phyloP scores from a whole-genome alignment of 2,113 vertebrate genomes.

The Vireo altiloquus region DNA sequence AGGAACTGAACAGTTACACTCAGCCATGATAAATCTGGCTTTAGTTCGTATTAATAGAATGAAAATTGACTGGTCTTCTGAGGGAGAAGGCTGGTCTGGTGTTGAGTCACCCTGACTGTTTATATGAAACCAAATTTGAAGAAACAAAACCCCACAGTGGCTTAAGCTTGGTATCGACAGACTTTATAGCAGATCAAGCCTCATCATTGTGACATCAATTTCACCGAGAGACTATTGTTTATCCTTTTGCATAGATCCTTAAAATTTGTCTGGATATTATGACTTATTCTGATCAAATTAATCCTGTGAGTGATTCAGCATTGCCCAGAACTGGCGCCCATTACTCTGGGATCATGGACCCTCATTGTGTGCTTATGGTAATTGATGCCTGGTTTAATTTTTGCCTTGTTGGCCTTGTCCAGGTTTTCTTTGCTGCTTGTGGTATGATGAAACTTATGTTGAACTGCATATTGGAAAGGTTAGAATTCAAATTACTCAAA shows the following conservation, averaged over 20 bases:
- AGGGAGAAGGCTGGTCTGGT: neutral
- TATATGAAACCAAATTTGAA: neutral
- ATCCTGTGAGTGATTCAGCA: neutral
- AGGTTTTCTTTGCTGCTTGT: neutral
- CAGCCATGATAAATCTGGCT: neutral
- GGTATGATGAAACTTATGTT: neutral
- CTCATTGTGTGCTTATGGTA: neutral
- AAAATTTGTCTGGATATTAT: rapidly evolving
- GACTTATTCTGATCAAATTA: neutral
- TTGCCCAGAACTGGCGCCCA: neutral
- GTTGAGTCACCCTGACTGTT: neutral
- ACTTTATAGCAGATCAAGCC: neutral
- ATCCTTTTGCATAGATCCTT: neutral
- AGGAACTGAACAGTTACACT: neutral
- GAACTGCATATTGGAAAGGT: neutral
- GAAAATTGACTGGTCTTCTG: neutral
- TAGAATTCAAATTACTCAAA: neutral
- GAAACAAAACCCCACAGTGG: neutral
- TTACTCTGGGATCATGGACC: neutral
- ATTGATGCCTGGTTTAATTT: neutral
- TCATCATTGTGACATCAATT: neutral
- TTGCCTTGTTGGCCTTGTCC: neutral
- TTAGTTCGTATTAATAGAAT: neutral
- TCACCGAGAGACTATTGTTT: neutral
- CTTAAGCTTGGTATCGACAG: neutral